Percentiles rank a stretch among this genome's conserved stretches.
Conservation (phyloP, 1,140 invertebrate genomes). For the Diuraphis noxia region DNA sequence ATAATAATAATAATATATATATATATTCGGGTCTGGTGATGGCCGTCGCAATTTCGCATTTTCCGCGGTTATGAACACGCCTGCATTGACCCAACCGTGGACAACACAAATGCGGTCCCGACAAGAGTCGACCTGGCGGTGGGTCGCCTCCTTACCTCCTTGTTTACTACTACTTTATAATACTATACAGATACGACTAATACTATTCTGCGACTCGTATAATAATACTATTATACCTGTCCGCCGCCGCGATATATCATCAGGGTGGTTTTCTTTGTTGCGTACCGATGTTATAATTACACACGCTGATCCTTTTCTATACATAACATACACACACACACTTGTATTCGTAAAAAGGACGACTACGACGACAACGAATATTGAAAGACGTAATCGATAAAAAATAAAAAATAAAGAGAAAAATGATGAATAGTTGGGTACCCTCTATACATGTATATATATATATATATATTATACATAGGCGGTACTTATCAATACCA, state of each 20-base stretch:
- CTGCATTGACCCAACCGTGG: not conserved
- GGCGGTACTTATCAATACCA: not conserved
- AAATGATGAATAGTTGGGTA: constrained; percentile 29
- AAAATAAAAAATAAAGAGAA: constrained; percentile 2
- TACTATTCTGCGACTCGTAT: not conserved
- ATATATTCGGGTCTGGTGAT: not conserved
- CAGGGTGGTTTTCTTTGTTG: constrained; percentile 50
- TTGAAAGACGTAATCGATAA: constrained; percentile 47
- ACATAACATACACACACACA: not conserved
- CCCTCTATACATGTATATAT: not conserved
- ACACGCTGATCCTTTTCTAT: constrained; percentile 23
- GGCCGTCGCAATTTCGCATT: constrained; percentile 48
- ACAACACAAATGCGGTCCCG: constrained; percentile 13
- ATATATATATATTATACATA: not conserved
- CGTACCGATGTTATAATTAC: constrained; percentile 50
- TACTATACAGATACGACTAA: not conserved
- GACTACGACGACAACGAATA: not conserved
- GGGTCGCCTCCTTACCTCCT: not conserved
- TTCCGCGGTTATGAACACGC: constrained; percentile 44
- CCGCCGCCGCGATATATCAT: constrained; percentile 32
- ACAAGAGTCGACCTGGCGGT: constrained; percentile 25
- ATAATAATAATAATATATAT: too few species aligned
- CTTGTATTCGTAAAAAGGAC: not conserved
- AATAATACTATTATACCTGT: constrained; percentile 1
- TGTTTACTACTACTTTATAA: not conserved